Base-by-base conservation (phyloP, 1,140 invertebrate species). In the Melitaea cinxia region DNA sequence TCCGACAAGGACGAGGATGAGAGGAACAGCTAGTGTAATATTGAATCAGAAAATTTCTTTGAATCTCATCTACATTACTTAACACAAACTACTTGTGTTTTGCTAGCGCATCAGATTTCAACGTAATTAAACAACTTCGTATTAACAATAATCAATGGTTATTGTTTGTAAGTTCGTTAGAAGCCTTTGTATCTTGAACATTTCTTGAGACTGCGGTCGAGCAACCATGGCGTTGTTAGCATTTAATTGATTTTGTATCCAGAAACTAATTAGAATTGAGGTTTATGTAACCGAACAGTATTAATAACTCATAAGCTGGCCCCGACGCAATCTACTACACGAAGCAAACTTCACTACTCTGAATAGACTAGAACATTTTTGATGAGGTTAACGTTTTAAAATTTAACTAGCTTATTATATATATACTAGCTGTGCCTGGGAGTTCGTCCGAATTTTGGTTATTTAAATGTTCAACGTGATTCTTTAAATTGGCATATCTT, bases 191-290 rank as follows among this genome's bases (percentile, higher is more conserved):
- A 77, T 83, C 63, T 65, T 67, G 50, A 80, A 72, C 74, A 77
- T 84, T 85, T 81, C 81, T 87, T 80, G 82, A 70, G 76, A 71
- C 80, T 82, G 81, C 75, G 83, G 84, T 81, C 49, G 64, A 53
- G 63, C 53, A 62, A 59, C 75, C 71, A 45, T 19, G 17, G 72
- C 74, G 76, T 79, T 88, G 80, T 79, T 82, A 78, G 71, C 75
- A 85, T 87, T 88, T 85, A 86, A 90, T 90, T 88, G 85, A 86
- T 90, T 85, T 84, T 85, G 77, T 84, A 80, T 81, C 77, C 72
- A 81, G 78, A 86, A 90, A 88, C 83, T 88, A 90, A 90, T 90
- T 88, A 88, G 78, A 85, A 75, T 88, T 83, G 83, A 81, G 85
- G 85, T 88, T 86, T 87, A 78, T 82, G 77, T 82, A 82, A 88